A percentile compares a stretch with the other conserved stretches of the same genome.
Evolutionary conservation across 2,888 invertebrate genomes (phyloP).

Genomic region (Cylindroiulus punctatus): DNA sequence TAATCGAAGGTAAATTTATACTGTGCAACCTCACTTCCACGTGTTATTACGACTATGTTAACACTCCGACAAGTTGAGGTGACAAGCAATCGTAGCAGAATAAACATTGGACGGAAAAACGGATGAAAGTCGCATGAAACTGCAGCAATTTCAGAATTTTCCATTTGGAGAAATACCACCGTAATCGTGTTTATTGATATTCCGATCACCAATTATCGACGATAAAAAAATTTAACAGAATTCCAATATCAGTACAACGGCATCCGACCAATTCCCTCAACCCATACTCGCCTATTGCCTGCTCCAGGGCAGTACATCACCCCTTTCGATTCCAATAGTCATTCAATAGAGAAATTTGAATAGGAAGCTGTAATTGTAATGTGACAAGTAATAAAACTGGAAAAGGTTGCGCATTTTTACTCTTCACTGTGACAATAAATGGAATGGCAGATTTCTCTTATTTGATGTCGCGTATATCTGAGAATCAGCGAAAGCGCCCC

Average conservation of each 20-base stretch:
- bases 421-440: neutral
- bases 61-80: neutral
- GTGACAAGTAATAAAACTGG: constrained; percentile 34
- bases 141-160: neutral
- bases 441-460: neutral
- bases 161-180: neutral
- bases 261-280: neutral
- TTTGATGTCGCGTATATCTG: constrained; percentile 17
- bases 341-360: constrained; percentile 10
- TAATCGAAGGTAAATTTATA: constrained; percentile 45
- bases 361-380: neutral
- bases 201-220: neutral
- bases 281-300: neutral
- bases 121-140: constrained; percentile 13
- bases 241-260: neutral
- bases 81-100: neutral
- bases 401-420: constrained; percentile 42
- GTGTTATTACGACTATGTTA: constrained; percentile 12
- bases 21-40: neutral
- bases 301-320: neutral
- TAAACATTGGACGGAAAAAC: neutral
- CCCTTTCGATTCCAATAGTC: neutral
- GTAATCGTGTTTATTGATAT: neutral
- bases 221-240: neutral
- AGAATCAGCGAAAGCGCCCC: neutral